Percentiles rank a stretch among this genome's conserved stretches.
Conservation (phyloP, 1,140 invertebrate genomes). For the Drosophila takahashii region DNA sequence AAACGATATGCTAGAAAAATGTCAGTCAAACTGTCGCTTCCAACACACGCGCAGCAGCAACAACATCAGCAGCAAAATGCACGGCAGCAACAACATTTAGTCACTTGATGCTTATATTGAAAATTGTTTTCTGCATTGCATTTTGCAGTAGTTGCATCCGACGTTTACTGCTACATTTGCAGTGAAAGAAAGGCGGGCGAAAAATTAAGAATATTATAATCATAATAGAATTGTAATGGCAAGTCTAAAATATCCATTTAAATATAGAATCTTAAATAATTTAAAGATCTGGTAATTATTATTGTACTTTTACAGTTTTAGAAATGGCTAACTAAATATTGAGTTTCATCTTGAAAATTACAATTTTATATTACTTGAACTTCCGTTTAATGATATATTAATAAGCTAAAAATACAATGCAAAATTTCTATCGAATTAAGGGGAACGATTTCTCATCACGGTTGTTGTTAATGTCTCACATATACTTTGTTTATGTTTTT, state of each 20-base stretch:
- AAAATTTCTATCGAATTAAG: too few relatives aligned
- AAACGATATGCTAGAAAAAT: slow-evolving; percentile 84
- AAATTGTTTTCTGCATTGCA: slow-evolving; percentile 79
- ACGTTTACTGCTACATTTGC: slow-evolving; percentile 40
- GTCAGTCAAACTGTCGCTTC: slow-evolving; percentile 84
- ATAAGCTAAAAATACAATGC: too few relatives aligned
- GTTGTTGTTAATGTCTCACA: too few relatives aligned
- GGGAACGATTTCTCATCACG: too few relatives aligned
- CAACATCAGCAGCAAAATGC: slow-evolving; percentile 46
- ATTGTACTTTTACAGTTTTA: too few relatives aligned
- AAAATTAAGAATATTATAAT: not conserved
- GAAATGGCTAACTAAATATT: too few relatives aligned
- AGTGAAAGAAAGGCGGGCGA: slow-evolving; percentile 22
- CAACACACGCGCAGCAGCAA: slow-evolving; percentile 73
- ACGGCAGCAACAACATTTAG: slow-evolving; percentile 64
- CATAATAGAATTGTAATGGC: too few relatives aligned
- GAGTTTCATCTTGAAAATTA: too few relatives aligned
- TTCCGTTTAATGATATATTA: too few relatives aligned
- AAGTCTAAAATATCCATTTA: not conserved
- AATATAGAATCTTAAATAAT: too few relatives aligned
- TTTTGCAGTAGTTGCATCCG: slow-evolving; percentile 78
- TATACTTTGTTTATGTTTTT: not conserved
- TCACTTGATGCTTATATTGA: slow-evolving; percentile 83
- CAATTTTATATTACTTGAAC: too few relatives aligned
- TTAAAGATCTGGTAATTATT: too few relatives aligned